Evolutionary conservation across 2,888 invertebrate genomes (phyloP), one percentile per base, ranked within the genome.

Genomic region (Watsonalla cultraria): DNA sequence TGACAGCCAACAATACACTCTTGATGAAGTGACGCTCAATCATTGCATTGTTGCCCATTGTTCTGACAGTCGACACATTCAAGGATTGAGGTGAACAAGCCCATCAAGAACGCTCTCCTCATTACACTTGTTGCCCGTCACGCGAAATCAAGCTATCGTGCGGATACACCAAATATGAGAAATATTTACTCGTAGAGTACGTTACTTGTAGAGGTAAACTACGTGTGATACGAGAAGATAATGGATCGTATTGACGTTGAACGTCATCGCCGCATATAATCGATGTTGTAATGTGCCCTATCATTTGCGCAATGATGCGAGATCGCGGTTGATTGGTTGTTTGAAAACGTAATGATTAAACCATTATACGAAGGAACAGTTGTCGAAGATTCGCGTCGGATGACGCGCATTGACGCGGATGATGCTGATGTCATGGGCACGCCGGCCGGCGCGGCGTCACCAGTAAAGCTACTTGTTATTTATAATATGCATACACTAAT

Each of bases 361-460:
- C 70, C 70, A 73, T 71, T 70, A 69, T 68, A 69, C 61, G 62
- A 68, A 66, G 73, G 73, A 74, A 76, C 78, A 67, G 76, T 71
- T 68, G 42, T 24, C 24, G 64, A 72, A 78, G 78, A 80, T 73
- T 72, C 69, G 74, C 72, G 72, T 76, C 67, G 72, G 63, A 80
- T 88, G 88, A 89, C 87, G 89, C 74, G 74, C 54, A 58, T 59
- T 84, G 85, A 89, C 88, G 86, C 77, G 73, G 68, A 54, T 66
- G 63, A 57, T 74, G 78, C 69, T 88, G 86, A 90, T 87, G 88
- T 89, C 89, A 90, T 82, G 75, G 72, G 74, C 78, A 66, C 73
- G 76, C 76, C 72, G 76, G 71, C 70, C 72, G 65, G 66, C 66
- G 47, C 62, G 65, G 65, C 82, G 79, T 82, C 82, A 82, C 72